phyloP scores from a whole-genome alignment of 2,797 vertebrate genomes.

The Gallinago solitaria region DNA sequence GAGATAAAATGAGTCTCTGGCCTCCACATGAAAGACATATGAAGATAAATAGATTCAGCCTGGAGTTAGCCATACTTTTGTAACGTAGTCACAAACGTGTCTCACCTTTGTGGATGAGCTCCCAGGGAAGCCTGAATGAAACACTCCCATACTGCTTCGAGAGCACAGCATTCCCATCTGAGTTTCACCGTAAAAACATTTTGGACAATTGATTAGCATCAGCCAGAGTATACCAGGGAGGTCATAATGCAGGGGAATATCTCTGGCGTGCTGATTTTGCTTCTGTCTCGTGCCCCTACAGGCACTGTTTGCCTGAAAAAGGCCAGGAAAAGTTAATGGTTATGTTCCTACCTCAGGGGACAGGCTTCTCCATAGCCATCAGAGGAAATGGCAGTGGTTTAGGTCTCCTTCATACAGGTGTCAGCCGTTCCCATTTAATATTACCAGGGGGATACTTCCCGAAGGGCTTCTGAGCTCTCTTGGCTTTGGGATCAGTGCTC shows the following conservation, averaged over 20 bases:
- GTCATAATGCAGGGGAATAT: neutral
- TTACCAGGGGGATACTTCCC: neutral
- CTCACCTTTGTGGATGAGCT: neutral
- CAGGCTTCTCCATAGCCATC: neutral
- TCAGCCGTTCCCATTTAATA: neutral
- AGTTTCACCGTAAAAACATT: neutral
- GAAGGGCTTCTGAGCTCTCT: neutral
- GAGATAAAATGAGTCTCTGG: neutral
- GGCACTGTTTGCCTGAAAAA: neutral
- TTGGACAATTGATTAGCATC: neutral
- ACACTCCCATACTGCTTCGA: neutral
- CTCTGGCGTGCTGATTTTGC: neutral
- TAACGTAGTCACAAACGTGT: neutral
- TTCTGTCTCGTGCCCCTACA: neutral
- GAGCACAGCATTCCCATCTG: neutral
- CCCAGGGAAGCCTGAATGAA: neutral
- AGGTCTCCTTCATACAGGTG: neutral
- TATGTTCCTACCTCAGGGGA: neutral
- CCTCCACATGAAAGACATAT: neutral
- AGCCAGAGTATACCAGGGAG: neutral
- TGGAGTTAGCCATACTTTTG: neutral
- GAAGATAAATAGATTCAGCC: neutral
- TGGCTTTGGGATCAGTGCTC: neutral
- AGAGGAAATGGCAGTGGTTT: neutral
- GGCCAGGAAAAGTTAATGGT: neutral